Conservation (phyloP, 2,113 vertebrate species). For the Zingel zingel region DNA sequence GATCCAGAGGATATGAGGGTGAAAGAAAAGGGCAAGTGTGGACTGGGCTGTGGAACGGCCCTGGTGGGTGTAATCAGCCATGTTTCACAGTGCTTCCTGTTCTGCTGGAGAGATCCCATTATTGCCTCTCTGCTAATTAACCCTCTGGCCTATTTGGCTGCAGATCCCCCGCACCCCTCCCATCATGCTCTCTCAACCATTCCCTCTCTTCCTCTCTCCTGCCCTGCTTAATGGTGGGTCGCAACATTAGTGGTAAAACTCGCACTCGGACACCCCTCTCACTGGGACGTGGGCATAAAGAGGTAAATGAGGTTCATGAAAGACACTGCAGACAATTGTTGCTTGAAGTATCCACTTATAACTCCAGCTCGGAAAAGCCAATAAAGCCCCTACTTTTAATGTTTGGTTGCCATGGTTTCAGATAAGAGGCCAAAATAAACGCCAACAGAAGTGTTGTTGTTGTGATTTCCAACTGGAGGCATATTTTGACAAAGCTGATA, state of each 20-base stretch:
- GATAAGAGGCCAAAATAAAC: conserved; percentile 30
- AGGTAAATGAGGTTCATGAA: conserved; percentile 37
- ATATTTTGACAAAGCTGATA: conserved; percentile 15
- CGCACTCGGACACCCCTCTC: conserved; percentile 42
- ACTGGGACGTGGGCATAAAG: conserved; percentile 5
- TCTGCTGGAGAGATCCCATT: conserved; percentile 73
- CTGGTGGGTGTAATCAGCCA: conserved; percentile 62
- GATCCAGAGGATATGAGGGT: conserved; percentile 66
- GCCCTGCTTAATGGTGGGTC: conserved; percentile 59
- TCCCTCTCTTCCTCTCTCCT: conserved; percentile 33
- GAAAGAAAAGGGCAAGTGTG: conserved; percentile 71
- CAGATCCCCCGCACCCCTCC: conserved; percentile 28
- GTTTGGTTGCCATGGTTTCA: conserved; percentile 40
- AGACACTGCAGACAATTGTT: conserved; percentile 12
- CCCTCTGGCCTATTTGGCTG: conserved; percentile 50
- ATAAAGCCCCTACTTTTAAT: conserved; percentile 23
- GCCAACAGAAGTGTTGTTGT: conserved; percentile 21
- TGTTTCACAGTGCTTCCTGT: conserved; percentile 73
- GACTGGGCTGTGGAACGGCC: conserved; percentile 55
- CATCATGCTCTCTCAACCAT: conserved; percentile 18
- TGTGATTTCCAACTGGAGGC: conserved; percentile 33
- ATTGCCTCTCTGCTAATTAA: conserved; percentile 79
- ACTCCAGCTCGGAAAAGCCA: conserved; percentile 11
- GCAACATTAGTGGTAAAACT: conserved; percentile 69
- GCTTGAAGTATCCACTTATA: conserved; percentile 9